These are phyloP conservation scores for Tiliqua scincoides DNA, from an alignment of 2,113 vertebrate species.

Conservation along the genomic window DNA sequence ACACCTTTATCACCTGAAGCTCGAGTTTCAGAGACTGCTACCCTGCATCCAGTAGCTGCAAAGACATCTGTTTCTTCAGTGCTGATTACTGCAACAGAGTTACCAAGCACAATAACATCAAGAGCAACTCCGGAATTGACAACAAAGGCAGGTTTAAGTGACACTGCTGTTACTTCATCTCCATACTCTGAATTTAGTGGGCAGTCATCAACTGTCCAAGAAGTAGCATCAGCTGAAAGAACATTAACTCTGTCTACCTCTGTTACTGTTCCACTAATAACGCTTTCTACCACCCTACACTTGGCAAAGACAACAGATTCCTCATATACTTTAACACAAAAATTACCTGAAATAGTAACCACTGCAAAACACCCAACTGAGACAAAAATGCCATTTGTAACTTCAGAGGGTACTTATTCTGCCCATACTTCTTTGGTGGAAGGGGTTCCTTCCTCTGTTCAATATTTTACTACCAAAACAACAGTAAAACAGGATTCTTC, in stretches of 20 bases:
- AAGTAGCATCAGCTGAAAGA: conserved; percentile 13
- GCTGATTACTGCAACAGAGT: not conserved
- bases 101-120: conserved; percentile 31
- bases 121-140: not conserved
- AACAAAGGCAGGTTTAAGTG: conserved; percentile 43
- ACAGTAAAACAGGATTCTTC: conserved; percentile 19
- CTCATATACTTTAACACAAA: conserved; percentile 33
- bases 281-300: conserved; percentile 24
- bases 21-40: not conserved
- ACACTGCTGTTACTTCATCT: conserved; percentile 26
- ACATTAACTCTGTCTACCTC: conserved; percentile 26
- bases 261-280: conserved; percentile 28
- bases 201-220: conserved; percentile 12
- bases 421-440: conserved; percentile 52
- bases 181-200: conserved; percentile 36
- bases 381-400: conserved; percentile 12
- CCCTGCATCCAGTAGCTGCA: conserved; percentile 29
- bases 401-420: conserved; percentile 8
- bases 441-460: conserved; percentile 17
- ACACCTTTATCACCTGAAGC: conserved; percentile 10
- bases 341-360: not conserved
- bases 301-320: conserved; percentile 25
- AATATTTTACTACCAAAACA: conserved; percentile 47
- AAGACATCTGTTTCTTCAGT: not conserved
- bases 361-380: conserved; percentile 40